A percentile compares a stretch with the other conserved stretches of the same genome.
Evolutionary conservation across 1,140 invertebrate species (phyloP).

Genomic region (Ylistrum balloti): DNA sequence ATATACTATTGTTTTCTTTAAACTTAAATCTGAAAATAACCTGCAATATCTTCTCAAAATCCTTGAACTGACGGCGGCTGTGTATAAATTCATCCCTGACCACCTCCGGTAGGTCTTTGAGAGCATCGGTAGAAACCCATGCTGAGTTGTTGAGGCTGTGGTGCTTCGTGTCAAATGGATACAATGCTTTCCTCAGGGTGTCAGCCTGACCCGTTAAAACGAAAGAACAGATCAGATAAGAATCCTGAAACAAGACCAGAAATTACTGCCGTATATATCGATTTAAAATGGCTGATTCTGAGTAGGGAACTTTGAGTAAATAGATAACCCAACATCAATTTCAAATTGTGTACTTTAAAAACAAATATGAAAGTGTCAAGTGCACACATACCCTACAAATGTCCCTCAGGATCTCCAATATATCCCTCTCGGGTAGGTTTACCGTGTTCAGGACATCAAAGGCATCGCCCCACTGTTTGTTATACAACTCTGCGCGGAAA

Average conservation of each 20-base stretch:
- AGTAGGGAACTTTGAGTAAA: too few species aligned
- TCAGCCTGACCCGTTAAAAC: background rate
- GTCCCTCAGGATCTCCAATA: slow-evolving; percentile 17
- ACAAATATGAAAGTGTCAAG: too few species aligned
- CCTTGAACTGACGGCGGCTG: background rate
- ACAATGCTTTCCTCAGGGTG: background rate
- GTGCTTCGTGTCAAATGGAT: background rate
- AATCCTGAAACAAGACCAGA: background rate
- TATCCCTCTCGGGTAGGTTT: background rate
- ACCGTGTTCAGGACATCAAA: background rate
- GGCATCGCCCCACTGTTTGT: background rate
- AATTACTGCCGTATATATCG: too few species aligned
- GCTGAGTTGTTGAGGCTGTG: background rate
- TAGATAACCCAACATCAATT: too few species aligned
- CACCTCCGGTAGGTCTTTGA: background rate
- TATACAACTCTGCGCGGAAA: background rate
- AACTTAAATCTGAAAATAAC: background rate
- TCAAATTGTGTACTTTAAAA: too few species aligned
- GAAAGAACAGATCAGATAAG: background rate
- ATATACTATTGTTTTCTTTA: too few species aligned
- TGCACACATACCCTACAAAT: background rate
- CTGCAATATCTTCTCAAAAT: background rate
- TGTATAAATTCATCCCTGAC: slow-evolving; percentile 18
- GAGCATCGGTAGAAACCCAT: background rate
- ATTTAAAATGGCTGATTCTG: too few species aligned